Conservation (phyloP, 2,113 vertebrate genomes). For the Menura novaehollandiae region DNA sequence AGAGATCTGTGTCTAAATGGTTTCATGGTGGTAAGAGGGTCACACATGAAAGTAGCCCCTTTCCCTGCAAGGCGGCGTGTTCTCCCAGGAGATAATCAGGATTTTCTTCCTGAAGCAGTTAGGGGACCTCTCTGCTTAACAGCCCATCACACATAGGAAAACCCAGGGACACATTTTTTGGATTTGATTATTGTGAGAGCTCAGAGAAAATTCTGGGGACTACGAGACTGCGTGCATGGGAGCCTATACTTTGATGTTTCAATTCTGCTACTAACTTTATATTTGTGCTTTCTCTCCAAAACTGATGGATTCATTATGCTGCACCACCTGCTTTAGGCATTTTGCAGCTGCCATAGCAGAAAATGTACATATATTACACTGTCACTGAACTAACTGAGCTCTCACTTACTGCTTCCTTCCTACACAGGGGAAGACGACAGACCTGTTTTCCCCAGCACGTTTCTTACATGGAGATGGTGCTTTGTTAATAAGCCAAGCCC, state of each 20-base stretch:
- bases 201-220: neutral
- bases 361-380: neutral
- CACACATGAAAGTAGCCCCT: neutral
- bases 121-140: neutral
- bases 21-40: slow-evolving; percentile 10
- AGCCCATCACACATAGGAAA: neutral
- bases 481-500: slow-evolving; percentile 49
- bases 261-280: neutral
- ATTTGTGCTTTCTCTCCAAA: neutral
- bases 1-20: neutral
- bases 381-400: neutral
- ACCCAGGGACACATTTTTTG: neutral
- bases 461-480: neutral
- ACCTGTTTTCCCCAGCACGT: neutral
- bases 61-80: neutral
- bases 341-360: neutral
- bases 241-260: neutral
- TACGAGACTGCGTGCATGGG: neutral
- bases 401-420: neutral
- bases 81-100: slow-evolving; percentile 12
- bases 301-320: slow-evolving; percentile 16
- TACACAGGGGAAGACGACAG: neutral
- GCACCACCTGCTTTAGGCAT: slow-evolving; percentile 2
- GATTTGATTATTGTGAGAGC: neutral
- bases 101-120: slow-evolving; percentile 3